Percentiles rank a stretch among this genome's conserved stretches.
Conservation (phyloP, 2,888 invertebrate species). For the Lepidochitona cinerea region DNA sequence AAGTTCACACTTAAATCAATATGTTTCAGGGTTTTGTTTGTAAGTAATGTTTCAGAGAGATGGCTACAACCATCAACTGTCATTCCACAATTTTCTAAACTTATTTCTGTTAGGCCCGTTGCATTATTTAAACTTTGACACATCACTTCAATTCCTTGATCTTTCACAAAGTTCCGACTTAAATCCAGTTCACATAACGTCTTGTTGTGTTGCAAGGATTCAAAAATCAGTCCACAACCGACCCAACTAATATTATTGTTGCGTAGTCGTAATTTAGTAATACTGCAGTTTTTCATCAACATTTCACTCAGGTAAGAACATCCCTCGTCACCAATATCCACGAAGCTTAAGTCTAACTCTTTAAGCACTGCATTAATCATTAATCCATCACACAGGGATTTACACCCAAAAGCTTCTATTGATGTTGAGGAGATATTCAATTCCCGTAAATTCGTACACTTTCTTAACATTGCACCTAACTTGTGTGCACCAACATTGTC, state of each 20-base stretch:
- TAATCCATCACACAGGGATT: slow-evolving; percentile 47
- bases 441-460: slow-evolving; percentile 47
- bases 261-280: slow-evolving; percentile 60
- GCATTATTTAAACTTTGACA: slow-evolving; percentile 57
- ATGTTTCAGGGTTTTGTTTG: slow-evolving; percentile 48
- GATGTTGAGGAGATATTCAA: slow-evolving; percentile 64
- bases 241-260: slow-evolving; percentile 59
- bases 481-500: slow-evolving; percentile 52
- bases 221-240: slow-evolving; percentile 59
- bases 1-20: slow-evolving; percentile 65
- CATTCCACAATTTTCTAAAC: slow-evolving; percentile 65
- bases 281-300: slow-evolving; percentile 48
- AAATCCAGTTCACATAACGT: slow-evolving; percentile 60
- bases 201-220: slow-evolving; percentile 55
- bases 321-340: slow-evolving; percentile 60
- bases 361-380: slow-evolving; percentile 44
- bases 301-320: slow-evolving; percentile 55
- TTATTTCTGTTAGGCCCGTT: slow-evolving; percentile 55
- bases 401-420: slow-evolving; percentile 52
- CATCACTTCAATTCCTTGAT: slow-evolving; percentile 56
- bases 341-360: slow-evolving; percentile 67
- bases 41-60: slow-evolving; percentile 57
- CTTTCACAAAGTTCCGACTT: slow-evolving; percentile 62
- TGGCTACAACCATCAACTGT: slow-evolving; percentile 53
- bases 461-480: slow-evolving; percentile 51